phyloP scores from a whole-genome alignment of 2,888 invertebrate species.

The Nezara viridula region DNA sequence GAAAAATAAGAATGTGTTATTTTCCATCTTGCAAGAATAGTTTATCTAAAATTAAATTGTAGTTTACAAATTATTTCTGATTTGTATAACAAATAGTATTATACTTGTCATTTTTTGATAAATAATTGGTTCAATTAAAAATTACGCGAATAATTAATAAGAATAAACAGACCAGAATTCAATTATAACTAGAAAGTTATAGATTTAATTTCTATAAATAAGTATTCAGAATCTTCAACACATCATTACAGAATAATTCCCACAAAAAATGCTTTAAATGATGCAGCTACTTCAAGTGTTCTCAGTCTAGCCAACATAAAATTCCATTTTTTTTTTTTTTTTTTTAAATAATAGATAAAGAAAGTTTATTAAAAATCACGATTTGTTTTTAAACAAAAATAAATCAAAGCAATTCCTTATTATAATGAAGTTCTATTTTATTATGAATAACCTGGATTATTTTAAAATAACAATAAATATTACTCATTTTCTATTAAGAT shows the following conservation, averaged over 20 bases:
- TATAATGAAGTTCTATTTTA: neutral
- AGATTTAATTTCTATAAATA: neutral
- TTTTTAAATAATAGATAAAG: neutral
- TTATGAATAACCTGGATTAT: neutral
- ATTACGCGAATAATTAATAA: neutral
- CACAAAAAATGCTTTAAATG: neutral
- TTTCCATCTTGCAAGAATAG: neutral
- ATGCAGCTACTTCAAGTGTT: neutral
- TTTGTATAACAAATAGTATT: neutral
- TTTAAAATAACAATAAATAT: neutral
- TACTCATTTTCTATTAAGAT: neutral
- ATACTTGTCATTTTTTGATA: neutral
- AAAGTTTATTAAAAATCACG: neutral
- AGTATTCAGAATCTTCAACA: neutral
- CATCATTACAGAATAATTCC: neutral
- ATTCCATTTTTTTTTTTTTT: neutral
- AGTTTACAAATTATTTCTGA: neutral
- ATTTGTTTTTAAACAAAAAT: neutral
- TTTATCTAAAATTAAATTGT: neutral
- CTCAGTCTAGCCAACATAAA: neutral
- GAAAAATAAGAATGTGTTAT: neutral
- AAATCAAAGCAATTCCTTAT: neutral
- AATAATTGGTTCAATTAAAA: neutral
- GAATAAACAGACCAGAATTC: neutral
- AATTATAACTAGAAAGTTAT: neutral